Base-by-base conservation (phyloP, 64 coral and sea anemone genomes). In the Pocillopora verrucosa region DNA sequence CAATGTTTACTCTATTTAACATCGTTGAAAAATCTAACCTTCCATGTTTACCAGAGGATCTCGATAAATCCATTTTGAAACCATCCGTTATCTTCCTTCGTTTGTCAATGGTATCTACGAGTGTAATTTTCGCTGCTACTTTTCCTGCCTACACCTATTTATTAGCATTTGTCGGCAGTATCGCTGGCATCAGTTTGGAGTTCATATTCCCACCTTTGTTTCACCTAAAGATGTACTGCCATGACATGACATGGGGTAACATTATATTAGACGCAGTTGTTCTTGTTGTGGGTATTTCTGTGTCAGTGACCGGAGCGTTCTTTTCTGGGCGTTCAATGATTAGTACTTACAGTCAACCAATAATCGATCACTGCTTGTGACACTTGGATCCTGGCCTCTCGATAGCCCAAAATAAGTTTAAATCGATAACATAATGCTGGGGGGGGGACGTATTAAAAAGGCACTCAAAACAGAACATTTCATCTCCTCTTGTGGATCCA, bases 1-100 rank as follows among this genome's bases (percentile, higher is more conserved):
- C 96, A 75, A 95, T 98, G 96, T 98, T 98, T 82, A 98, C 96
- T 24, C 92, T 98, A 36, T 98, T 98, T 77, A 93, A 98, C 65
- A 86, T 98, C 38, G 72, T 98, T 62, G 90, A 98, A 79, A 80
- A 92, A 26, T 89, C 90, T 17, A 82, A 88, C 34, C 58, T 95
- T 1, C 61, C 90, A 16, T 92, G 68, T 57, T 60, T 92, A 15
- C 92, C 73, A 65, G 59, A 84, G 61, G 69, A 90, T 76, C 88
- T 94, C 51, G 92, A 86, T 36, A 67, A 56, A 88, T 92, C 82
- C 19, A 34, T 95, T 22, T 87, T 77, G 1, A 79, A 75, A 19
- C 63, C 91, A 36, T 76, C 84, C 38, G 90, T 92, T 34, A 36
- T 92, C 34, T 61, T 83, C 58, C 82, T 95, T 65, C 87, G 90